Conservation (phyloP, 2,888 invertebrate species). For the Agonopterix heracliana region DNA sequence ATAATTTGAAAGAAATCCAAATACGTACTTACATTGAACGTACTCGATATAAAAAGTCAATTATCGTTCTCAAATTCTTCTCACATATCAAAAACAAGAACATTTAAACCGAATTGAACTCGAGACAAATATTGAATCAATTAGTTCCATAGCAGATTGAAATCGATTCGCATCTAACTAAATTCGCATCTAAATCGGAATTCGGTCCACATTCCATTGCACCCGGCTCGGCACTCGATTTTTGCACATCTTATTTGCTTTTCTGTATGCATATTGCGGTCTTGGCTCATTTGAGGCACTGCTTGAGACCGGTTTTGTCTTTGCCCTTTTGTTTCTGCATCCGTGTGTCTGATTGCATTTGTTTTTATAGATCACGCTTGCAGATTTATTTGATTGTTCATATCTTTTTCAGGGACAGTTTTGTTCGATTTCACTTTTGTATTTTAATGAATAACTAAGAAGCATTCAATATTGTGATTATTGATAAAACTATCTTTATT, state of each 20-base stretch:
- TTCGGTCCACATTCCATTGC: constrained; percentile 59
- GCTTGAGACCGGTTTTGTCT: constrained; percentile 42
- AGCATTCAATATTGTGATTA: no score
- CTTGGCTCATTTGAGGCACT: constrained; percentile 48
- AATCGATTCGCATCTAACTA: constrained; percentile 9
- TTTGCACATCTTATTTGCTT: constrained; percentile 64
- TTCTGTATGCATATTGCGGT: constrained; percentile 41
- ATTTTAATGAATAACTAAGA: no score
- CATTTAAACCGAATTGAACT: background rate
- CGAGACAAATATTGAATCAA: constrained; percentile 6
- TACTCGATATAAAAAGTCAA: no score
- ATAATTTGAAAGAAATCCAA: background rate
- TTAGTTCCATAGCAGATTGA: background rate
- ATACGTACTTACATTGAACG: no score
- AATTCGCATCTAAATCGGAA: constrained; percentile 28
- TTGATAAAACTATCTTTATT: no score
- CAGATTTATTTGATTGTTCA: background rate
- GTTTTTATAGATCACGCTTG: constrained; percentile 7
- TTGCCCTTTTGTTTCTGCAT: constrained; percentile 37
- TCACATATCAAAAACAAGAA: background rate
- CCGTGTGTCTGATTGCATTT: constrained; percentile 29
- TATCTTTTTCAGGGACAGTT: background rate
- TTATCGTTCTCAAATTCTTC: no score
- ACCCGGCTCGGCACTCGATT: constrained; percentile 48
- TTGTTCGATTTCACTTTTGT: no score